Evolutionary conservation across 2,888 invertebrate species (phyloP).

Genomic region (Camptogramma bilineatum): DNA sequence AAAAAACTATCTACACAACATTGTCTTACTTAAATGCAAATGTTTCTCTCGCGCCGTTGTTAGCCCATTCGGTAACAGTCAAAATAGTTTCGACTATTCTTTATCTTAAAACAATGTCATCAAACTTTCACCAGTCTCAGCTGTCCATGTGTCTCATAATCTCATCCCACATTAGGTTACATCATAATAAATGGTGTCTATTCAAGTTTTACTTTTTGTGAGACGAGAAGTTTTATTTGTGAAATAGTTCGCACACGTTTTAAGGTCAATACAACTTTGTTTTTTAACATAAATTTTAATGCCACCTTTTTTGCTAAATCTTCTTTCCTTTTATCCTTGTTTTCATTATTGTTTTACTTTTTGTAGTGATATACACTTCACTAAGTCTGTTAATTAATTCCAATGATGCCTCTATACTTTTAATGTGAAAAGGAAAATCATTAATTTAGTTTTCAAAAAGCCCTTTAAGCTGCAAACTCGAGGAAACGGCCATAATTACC

Average conservation of each 20-base stretch:
- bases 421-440: not conserved
- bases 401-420: not conserved
- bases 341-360: not conserved
- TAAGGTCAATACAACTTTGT: conserved; percentile 12
- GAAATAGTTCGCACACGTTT: conserved; percentile 4
- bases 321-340: conserved; percentile 1
- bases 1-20: too few species aligned
- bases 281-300: not conserved
- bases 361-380: not conserved
- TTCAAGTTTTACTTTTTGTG: conserved; percentile 43
- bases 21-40: conserved; percentile 22
- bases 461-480: conserved; percentile 13
- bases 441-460: conserved; percentile 12
- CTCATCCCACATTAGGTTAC: conserved; percentile 60
- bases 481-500: conserved; percentile 26
- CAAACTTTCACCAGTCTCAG: conserved; percentile 56
- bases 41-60: conserved; percentile 22
- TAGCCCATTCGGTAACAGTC: conserved; percentile 29
- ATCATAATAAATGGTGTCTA: conserved; percentile 47
- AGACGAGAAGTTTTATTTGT: conserved; percentile 13
- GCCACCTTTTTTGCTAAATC: not conserved
- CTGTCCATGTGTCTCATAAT: conserved; percentile 17
- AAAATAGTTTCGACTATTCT: conserved; percentile 33
- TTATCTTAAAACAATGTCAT: conserved; percentile 54
- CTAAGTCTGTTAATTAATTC: not conserved